Conservation (phyloP, 1,140 invertebrate species). For the Sarcophaga peregrina region DNA sequence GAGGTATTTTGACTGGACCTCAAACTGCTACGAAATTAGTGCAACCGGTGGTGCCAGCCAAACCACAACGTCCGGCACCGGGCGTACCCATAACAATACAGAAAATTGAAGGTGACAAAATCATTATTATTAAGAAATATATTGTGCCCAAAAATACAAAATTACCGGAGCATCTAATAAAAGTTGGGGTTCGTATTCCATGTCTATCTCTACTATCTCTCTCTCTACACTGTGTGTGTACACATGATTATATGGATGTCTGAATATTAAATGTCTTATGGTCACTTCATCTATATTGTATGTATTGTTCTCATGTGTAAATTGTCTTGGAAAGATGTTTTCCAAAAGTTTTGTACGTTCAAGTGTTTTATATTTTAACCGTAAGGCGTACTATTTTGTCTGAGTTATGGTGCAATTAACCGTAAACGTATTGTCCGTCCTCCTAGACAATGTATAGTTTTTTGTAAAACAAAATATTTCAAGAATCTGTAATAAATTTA, state of each 20-base stretch:
- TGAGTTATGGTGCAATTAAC: no score
- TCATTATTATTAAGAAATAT: constrained; percentile 65
- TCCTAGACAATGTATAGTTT: no score
- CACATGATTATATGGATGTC: no score
- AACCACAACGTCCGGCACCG: constrained; percentile 53
- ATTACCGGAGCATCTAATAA: constrained; percentile 65
- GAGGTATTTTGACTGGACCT: constrained; percentile 59
- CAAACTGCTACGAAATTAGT: constrained; percentile 48
- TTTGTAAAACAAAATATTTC: no score
- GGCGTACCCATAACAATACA: constrained; percentile 64
- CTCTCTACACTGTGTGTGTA: no score
- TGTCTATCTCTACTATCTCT: neutral
- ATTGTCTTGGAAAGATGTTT: neutral
- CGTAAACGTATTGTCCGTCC: no score
- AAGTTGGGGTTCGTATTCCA: constrained; percentile 58
- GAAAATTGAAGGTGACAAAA: constrained; percentile 65
- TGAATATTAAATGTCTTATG: no score
- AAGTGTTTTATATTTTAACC: neutral
- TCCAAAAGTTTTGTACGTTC: constrained; percentile 8
- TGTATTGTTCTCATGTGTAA: no score
- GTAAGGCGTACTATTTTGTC: no score
- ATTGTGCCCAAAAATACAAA: constrained; percentile 64
- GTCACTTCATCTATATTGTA: no score
- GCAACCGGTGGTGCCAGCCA: constrained; percentile 44
- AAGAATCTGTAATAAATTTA: no score